Evolutionary conservation across 2,888 invertebrate species (phyloP), one percentile per base, ranked within the genome.

Genomic region (Patella ulyssiponensis): DNA sequence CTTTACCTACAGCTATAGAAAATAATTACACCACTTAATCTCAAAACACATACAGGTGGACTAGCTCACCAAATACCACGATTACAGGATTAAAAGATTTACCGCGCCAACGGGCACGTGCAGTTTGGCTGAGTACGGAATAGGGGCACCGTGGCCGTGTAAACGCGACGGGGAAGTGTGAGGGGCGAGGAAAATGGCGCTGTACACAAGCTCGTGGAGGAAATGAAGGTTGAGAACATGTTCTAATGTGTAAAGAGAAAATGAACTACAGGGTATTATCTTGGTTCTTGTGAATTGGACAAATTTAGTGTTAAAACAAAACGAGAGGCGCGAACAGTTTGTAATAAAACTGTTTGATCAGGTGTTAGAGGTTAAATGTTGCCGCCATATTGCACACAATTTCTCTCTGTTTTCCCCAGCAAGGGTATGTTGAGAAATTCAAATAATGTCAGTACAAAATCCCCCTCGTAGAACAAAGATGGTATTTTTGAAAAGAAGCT

Each of bases 21-120:
- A 64, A 64, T 64, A 64, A 64, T 64, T 64, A 64, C 64, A 20
- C 64, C 20, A 12, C 64, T 64, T 64, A 64, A 64, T 64, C 64
- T 64, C 14, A 64, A 64, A 64, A 64, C 64, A 64, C 64, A 64
- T 64, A 64, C 64, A 64, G 64, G 64, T 64, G 64, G 64, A 64
- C 23, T 64, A 20, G 23, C 23, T 64, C 64, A 64, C 64, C 64
- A 64, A 64, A 64, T 64, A 64, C 64, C 64, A 64, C 64, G 64
- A 64, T 64, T 20, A 64, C 64, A 11, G 64, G 64, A 64, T 64
- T 64, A 64, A 64, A 64, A 64, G 64, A 64, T 64, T 64, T 64
- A 14, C 23, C 64, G 64, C 64, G 64, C 64, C 64, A 64, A 64
- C 64, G 23, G 64, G 64, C 64, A 64, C 64, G 64, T 64, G 64